These are phyloP conservation scores for Neotoxoptera formosana DNA, from an alignment of 1,140 invertebrate species.

Conservation along the genomic window DNA sequence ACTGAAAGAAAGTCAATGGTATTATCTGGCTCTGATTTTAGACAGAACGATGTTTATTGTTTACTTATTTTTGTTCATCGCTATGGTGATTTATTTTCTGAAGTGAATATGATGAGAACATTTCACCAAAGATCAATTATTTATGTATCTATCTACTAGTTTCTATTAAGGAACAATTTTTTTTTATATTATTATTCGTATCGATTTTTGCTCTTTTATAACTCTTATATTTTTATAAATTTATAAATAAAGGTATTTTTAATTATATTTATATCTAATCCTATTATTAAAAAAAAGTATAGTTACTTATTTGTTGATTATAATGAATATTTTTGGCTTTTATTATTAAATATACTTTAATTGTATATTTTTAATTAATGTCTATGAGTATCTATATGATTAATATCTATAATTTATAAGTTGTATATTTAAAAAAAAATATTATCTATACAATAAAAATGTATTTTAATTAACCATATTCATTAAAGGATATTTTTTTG, in stretches of 20 bases:
- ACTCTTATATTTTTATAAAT: neutral
- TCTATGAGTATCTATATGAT: neutral
- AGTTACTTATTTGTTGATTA: neutral
- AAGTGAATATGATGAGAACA: neutral
- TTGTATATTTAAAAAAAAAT: neutral
- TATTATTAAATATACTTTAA: neutral
- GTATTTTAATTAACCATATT: neutral
- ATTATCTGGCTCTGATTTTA: slow-evolving; percentile 69
- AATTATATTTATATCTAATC: neutral
- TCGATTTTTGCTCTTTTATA: slow-evolving; percentile 9
- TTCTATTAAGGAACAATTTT: neutral
- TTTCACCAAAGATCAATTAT: neutral
- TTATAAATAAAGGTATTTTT: slow-evolving; percentile 5
- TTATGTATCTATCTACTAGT: neutral
- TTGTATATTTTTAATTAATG: neutral
- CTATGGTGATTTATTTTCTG: slow-evolving; percentile 66
- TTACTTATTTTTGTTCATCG: slow-evolving; percentile 67
- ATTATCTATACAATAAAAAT: neutral
- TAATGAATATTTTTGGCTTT: neutral
- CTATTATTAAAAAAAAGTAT: neutral
- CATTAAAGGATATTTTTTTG: slow-evolving; percentile 11
- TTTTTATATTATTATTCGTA: slow-evolving; percentile 11
- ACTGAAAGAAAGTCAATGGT: slow-evolving; percentile 69
- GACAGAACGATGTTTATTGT: slow-evolving; percentile 70
- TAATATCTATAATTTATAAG: neutral